These are phyloP conservation scores for Xenops minutus DNA, from an alignment of 2,797 vertebrate genomes.

Conservation along the genomic window DNA sequence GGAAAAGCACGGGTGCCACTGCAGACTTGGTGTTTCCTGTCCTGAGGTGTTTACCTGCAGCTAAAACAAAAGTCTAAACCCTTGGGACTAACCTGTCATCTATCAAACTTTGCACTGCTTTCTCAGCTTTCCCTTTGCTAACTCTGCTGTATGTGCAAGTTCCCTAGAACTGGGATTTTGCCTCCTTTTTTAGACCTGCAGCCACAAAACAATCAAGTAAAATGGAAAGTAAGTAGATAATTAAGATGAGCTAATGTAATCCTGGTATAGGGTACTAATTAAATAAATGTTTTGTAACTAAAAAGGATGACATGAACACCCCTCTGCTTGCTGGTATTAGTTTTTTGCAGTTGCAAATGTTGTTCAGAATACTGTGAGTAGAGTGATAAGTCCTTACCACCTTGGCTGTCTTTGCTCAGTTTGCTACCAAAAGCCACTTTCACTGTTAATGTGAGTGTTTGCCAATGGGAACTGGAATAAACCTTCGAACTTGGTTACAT, in stretches of 20 bases:
- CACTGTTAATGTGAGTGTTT: neutral
- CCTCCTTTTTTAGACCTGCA: neutral
- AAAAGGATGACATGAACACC: neutral
- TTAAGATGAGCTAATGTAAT: neutral
- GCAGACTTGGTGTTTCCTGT: constrained; percentile 7
- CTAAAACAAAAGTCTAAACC: neutral
- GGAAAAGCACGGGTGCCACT: neutral
- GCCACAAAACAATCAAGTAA: neutral
- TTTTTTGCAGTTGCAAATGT: neutral
- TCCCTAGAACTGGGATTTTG: neutral
- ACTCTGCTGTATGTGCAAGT: neutral
- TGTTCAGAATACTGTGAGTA: neutral
- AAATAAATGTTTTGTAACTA: neutral
- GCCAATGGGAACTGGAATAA: neutral
- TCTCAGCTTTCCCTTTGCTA: neutral
- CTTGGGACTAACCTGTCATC: neutral
- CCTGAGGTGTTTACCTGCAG: neutral
- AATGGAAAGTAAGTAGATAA: neutral
- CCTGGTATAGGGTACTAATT: neutral
- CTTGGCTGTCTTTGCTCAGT: neutral
- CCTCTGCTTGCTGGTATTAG: neutral
- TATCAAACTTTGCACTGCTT: neutral
- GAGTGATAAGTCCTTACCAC: neutral
- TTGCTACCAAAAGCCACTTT: neutral
- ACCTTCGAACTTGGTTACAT: neutral